Percentiles rank a stretch among this genome's conserved stretches.
Conservation (phyloP, 2,797 vertebrate species). For the Eidolon dupreanum region DNA sequence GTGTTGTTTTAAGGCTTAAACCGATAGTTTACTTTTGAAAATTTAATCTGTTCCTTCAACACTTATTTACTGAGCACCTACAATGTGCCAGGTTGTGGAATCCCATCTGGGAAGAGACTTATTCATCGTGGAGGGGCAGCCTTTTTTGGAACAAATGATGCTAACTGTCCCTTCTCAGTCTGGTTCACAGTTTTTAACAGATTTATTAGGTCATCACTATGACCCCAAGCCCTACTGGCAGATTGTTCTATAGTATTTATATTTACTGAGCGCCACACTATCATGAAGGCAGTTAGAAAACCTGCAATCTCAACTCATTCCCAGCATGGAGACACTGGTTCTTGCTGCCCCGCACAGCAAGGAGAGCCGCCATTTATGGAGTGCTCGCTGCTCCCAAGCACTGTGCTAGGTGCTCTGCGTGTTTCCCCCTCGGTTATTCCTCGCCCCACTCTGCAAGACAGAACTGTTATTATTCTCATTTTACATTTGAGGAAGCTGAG, state of each 20-base stretch:
- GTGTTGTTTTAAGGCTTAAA: conserved; percentile 43
- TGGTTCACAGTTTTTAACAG: conserved; percentile 43
- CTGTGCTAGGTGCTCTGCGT: not conserved
- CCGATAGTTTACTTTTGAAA: not conserved
- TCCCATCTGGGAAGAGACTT: not conserved
- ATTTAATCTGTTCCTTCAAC: not conserved
- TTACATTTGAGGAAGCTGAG: not conserved
- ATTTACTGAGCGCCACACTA: not conserved
- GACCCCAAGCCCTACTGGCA: conserved; percentile 43
- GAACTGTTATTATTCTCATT: not conserved
- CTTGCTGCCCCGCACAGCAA: not conserved
- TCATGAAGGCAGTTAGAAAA: not conserved
- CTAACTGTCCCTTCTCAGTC: conserved; percentile 26
- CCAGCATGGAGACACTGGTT: not conserved
- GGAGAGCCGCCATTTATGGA: not conserved
- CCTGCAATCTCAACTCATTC: not conserved
- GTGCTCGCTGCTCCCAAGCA: accelerated
- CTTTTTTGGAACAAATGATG: not conserved
- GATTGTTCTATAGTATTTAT: conserved; percentile 26
- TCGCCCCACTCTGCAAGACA: not conserved
- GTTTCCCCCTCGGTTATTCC: not conserved
- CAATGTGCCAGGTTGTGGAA: not conserved
- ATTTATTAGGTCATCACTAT: not conserved
- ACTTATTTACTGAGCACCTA: conserved; percentile 33
- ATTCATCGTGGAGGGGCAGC: not conserved